These are phyloP conservation scores for Metellina segmentata DNA, from an alignment of 2,888 invertebrate species.

Conservation along the genomic window DNA sequence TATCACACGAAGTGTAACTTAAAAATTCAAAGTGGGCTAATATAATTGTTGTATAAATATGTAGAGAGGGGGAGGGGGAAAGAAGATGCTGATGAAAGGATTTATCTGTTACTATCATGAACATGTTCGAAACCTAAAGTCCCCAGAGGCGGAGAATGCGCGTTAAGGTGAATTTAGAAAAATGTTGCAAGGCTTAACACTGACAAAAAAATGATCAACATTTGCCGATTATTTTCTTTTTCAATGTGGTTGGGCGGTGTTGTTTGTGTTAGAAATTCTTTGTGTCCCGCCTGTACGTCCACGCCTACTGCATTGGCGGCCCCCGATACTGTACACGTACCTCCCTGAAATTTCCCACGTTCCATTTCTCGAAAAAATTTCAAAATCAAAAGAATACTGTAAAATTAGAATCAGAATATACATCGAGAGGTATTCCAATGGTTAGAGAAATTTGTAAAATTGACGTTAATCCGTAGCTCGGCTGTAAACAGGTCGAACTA, in stretches of 20 bases:
- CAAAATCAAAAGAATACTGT: neutral
- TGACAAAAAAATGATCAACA: neutral
- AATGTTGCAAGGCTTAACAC: neutral
- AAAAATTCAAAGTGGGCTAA: neutral
- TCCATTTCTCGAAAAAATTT: slow-evolving; percentile 37
- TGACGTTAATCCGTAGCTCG: neutral
- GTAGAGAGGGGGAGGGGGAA: neutral
- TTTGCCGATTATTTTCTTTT: slow-evolving; percentile 41
- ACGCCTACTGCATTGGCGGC: slow-evolving; percentile 77
- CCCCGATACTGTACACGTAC: slow-evolving; percentile 62
- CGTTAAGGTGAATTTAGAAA: neutral
- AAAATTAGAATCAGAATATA: neutral
- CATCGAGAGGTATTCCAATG: neutral
- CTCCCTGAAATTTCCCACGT: slow-evolving; percentile 75
- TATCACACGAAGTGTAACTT: neutral
- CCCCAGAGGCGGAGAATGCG: neutral
- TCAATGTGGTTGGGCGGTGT: slow-evolving; percentile 74
- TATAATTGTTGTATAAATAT: neutral
- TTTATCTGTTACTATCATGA: neutral
- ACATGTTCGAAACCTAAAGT: neutral
- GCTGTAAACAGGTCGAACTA: slow-evolving; percentile 31
- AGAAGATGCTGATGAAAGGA: neutral
- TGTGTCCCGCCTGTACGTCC: slow-evolving; percentile 77
- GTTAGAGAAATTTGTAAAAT: neutral
- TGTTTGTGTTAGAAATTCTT: slow-evolving; percentile 75